Percentiles rank a stretch among this genome's conserved stretches.
phyloP scores from a whole-genome alignment of 2,113 vertebrate species.

The Ciconia boyciana region DNA sequence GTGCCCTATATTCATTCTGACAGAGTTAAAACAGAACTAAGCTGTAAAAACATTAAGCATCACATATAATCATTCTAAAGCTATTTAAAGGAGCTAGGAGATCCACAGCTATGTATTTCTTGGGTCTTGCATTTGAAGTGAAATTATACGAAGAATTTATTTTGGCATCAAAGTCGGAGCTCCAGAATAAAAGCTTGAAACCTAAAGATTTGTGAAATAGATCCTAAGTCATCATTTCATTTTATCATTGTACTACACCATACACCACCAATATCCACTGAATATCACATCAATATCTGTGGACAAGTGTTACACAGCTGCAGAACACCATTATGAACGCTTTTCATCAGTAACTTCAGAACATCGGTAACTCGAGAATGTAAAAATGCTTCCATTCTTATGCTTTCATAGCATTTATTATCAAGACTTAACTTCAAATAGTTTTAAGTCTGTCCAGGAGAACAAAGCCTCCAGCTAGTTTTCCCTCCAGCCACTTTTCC shows the following conservation, averaged over 20 bases:
- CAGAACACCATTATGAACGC: background rate
- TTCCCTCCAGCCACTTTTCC: background rate
- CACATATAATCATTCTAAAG: background rate
- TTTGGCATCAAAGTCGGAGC: background rate
- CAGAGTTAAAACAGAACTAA: background rate
- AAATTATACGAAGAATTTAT: background rate
- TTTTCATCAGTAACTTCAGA: background rate
- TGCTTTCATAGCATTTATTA: background rate
- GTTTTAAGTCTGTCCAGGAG: background rate
- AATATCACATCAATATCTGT: background rate
- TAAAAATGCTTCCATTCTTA: background rate
- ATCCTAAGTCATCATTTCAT: background rate
- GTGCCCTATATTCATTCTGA: background rate
- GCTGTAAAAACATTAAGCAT: constrained; percentile 24
- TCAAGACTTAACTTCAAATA: background rate
- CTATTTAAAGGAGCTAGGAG: background rate
- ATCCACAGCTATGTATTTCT: constrained; percentile 7
- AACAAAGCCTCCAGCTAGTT: background rate
- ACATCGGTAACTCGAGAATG: background rate
- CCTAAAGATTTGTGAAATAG: background rate
- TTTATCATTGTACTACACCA: background rate
- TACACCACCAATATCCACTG: background rate
- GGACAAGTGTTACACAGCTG: background rate
- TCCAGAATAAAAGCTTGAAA: constrained; percentile 5
- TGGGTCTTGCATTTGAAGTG: background rate